Conservation (phyloP, 2,888 invertebrate genomes). For the Chalcosyrphus nemorum region DNA sequence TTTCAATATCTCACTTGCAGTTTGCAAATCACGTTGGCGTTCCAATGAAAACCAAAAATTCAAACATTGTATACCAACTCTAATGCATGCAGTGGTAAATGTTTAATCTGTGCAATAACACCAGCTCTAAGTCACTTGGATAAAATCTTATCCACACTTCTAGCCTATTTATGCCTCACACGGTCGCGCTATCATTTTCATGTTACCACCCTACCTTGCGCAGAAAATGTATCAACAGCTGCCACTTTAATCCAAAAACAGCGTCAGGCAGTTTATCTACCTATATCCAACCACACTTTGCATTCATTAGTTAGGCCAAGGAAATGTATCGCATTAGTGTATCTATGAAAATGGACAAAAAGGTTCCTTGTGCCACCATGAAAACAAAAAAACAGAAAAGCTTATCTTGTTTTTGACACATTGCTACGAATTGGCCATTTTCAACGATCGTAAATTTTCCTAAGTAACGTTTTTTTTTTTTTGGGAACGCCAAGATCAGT, state of each 20-base stretch:
- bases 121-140: slow-evolving; percentile 50
- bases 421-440: slow-evolving; percentile 73
- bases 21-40: slow-evolving; percentile 5
- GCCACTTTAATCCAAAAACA: slow-evolving; percentile 71
- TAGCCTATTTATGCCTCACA: slow-evolving; percentile 63
- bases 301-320: slow-evolving; percentile 59
- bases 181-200: slow-evolving; percentile 60
- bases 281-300: slow-evolving; percentile 58
- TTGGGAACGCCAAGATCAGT: neutral
- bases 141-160: slow-evolving; percentile 72
- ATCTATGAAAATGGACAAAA: slow-evolving; percentile 66
- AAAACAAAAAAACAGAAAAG: slow-evolving; percentile 28
- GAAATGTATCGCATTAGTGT: slow-evolving; percentile 69
- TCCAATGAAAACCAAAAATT: slow-evolving; percentile 9
- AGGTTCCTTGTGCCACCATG: slow-evolving; percentile 57
- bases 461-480: slow-evolving; percentile 38
- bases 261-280: slow-evolving; percentile 42
- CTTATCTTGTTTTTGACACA: slow-evolving; percentile 73
- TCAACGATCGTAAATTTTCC: slow-evolving; percentile 69
- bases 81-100: slow-evolving; percentile 50
- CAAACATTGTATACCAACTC: neutral
- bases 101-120: slow-evolving; percentile 59
- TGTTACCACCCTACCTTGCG: slow-evolving; percentile 41
- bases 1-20: neutral
- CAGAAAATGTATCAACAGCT: slow-evolving; percentile 71